Evolutionary conservation across 2,113 vertebrate genomes (phyloP), one percentile per base, ranked within the genome.

Genomic region (Macrotus californicus): DNA sequence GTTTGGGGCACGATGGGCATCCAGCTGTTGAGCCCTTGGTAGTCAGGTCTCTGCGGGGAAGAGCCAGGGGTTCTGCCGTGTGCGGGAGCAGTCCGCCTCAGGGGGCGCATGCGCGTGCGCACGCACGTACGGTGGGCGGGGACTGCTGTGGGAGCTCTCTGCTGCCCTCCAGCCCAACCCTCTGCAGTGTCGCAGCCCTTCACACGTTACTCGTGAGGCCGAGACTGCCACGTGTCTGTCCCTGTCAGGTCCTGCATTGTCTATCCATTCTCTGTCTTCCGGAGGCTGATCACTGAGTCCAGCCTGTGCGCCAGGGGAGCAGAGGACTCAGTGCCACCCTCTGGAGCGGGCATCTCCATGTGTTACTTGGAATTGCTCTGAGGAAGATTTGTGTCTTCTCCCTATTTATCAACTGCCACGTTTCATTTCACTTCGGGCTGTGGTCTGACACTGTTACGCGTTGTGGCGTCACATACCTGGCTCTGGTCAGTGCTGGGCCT

Each of bases 331-430:
- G 15, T 7, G 2, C 21, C 31, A 22, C n/a, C 46, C 46, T 50
- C 1, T 2, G 1, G 9, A 29, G 31, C 7, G 8, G 72, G 34
- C 26, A 18, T 69, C 16, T 24, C 24, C 24, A 2, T n/a, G 3
- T n/a, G 29, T 31, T 31, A 6, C 31, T 22, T 69, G 61, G 22
- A 79, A 31, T 46, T 46, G 11, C 82, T 79, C 50, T 31, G 15
- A 69, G 39, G 82, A 36, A 69, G 39, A 22, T 14, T 48, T 61
- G 67, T 8, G 15, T 26, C 77, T 29, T 34, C 31, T 21, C 15
- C 36, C 61, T 67, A 2, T 36, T 52, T 41, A 9, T 52, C 46
- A 41, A 2, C 18, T 19, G 10, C 41, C 64, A 7, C 34, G 3
- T 36, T 36, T 16, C 24, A 7, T 26, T 77, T 12, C 36, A 48